Percentiles rank a stretch among this genome's conserved stretches.
These are phyloP conservation scores for Yponomeuta evonymella DNA, from an alignment of 2,888 invertebrate species.

Conservation along the genomic window DNA sequence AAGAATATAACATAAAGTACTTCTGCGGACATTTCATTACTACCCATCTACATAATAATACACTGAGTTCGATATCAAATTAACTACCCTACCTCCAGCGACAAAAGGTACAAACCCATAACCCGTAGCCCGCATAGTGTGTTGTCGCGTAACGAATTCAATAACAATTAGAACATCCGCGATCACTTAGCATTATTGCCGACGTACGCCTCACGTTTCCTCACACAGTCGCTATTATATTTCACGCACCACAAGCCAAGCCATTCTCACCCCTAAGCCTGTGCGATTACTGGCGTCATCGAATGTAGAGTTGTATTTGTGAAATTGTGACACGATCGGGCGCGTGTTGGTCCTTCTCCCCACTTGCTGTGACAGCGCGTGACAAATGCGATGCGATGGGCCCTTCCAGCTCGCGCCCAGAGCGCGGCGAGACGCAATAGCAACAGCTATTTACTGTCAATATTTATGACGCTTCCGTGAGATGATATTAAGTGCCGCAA, in stretches of 20 bases:
- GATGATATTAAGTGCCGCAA: background rate
- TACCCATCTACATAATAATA: too few relatives aligned
- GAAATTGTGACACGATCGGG: background rate
- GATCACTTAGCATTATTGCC: background rate
- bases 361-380: constrained; percentile 49
- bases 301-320: background rate
- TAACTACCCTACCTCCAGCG: too few relatives aligned
- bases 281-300: background rate
- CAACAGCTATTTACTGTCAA: background rate
- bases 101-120: too few relatives aligned
- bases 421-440: background rate
- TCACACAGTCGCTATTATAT: background rate
- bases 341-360: constrained; percentile 22
- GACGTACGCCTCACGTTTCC: constrained; percentile 5
- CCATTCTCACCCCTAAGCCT: background rate
- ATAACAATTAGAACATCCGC: background rate
- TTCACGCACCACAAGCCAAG: background rate
- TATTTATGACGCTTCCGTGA: background rate
- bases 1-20: too few relatives aligned
- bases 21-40: too few relatives aligned
- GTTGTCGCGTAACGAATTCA: background rate
- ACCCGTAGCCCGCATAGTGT: background rate
- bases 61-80: too few relatives aligned
- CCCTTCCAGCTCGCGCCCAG: background rate
- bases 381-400: constrained; percentile 39